phyloP scores from a whole-genome alignment of 2,888 invertebrate genomes.

The Tholera decimalis region DNA sequence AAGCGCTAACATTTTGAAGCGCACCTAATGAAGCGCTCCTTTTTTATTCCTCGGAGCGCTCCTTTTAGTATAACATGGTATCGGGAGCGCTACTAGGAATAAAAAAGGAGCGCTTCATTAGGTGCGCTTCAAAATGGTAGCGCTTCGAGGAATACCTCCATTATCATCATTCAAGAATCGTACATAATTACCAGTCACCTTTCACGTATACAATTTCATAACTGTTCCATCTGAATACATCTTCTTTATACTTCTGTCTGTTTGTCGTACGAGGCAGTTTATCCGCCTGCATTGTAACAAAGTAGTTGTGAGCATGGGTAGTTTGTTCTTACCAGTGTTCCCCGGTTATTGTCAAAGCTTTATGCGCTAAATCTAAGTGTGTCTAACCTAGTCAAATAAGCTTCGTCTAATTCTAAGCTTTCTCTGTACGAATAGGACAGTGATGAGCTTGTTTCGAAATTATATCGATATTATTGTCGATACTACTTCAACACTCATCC shows the following conservation, averaged over 20 bases:
- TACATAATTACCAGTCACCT: no score
- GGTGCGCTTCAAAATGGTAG: no score
- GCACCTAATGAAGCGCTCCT: no score
- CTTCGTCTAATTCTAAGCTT: conserved; percentile 58
- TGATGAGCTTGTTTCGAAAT: conserved; percentile 11
- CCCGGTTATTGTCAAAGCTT: conserved; percentile 59
- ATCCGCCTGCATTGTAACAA: conserved; percentile 13
- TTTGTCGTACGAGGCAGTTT: neutral
- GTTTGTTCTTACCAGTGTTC: conserved; percentile 40
- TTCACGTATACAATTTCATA: no score
- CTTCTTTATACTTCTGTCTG: neutral
- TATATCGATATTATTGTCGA: neutral
- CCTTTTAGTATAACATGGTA: no score
- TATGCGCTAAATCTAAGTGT: conserved; percentile 50
- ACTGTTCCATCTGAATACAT: neutral
- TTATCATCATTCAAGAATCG: no score
- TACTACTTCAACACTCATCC: neutral
- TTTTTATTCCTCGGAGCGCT: no score
- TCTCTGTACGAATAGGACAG: conserved; percentile 14
- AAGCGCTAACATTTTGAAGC: no score
- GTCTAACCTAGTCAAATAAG: conserved; percentile 58
- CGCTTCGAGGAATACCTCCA: no score
- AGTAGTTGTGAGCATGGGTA: conserved; percentile 8
- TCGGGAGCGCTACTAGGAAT: no score
- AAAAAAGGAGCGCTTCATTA: no score